Base-by-base conservation (phyloP, 2,888 invertebrate genomes). In the Anarsia innoxiella region DNA sequence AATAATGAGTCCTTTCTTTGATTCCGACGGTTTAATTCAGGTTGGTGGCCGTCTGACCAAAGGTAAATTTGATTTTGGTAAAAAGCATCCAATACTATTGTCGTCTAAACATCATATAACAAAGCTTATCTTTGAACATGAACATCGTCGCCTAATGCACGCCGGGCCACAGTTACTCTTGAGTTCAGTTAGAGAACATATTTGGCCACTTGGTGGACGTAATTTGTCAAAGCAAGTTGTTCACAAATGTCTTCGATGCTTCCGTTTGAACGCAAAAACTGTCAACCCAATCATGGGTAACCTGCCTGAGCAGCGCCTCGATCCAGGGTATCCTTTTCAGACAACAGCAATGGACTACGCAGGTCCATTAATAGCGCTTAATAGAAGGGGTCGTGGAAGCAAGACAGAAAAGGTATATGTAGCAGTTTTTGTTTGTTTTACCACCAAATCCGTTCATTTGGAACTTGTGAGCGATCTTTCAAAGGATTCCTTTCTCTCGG, bases 281-380 rank as follows among this genome's bases (percentile, higher is more conserved):
- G 28, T 29, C 1, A 28, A 8, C 9, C 42, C 42, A 8, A 39
- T 40, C 8, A 42, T 42, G 42, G 42, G 42, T 4, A 23, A 42
- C 3, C 16, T 41, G 2, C 41, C 38, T 16, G 25, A 23, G 36
- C 28, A 32, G 23, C 38, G 41, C 13, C 27, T 42, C 23, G 14
- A 36, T 10, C 42, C 39, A 28, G 42, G 39, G 3, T 42, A 28
- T 32, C 34, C 35, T 2, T 42, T 42, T 23, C 36, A 36, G 26
- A 31, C 34, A 3, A 12, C 15, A 3, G 27, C 11, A 5, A 10
- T 34, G n/a, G 34, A 27, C 11, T 31, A 31, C 12, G 19, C 31
- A 12, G 31, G 31, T 2, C 31, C 31, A 8, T 9, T 31, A 3
- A 23, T 12, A 19, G 31, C 23, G 1, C n/a, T 12, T 2, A 23